Evolutionary conservation across 2,113 vertebrate genomes (phyloP).

Genomic region (Microcebus tavaratra): DNA sequence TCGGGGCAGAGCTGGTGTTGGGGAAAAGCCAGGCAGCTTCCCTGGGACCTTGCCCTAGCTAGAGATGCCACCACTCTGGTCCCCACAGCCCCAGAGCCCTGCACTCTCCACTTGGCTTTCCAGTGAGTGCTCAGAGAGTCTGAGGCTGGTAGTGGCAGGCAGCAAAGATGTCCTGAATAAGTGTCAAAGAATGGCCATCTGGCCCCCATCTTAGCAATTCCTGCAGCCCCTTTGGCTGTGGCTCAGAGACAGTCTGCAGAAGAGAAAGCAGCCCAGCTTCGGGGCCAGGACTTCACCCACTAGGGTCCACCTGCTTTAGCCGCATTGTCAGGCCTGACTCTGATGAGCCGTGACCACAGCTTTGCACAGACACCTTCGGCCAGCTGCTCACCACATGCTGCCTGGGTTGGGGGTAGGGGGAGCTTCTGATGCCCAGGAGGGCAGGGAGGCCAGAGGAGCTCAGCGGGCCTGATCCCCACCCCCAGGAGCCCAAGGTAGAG

Average conservation of each 20-base stretch:
- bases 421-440: conserved; percentile 49
- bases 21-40: not conserved
- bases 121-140: not conserved
- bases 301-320: not conserved
- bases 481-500: not conserved
- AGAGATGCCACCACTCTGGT: not conserved
- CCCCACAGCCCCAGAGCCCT: not conserved
- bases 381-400: conserved; percentile 64
- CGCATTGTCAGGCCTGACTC: conserved; percentile 5
- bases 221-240: not conserved
- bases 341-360: not conserved
- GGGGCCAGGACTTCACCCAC: not conserved
- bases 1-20: not conserved
- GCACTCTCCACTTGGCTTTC: not conserved
- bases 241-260: conserved; percentile 21
- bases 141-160: not conserved
- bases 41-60: not conserved
- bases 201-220: not conserved
- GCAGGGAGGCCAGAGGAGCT: not conserved
- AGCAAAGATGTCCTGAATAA: conserved; percentile 20
- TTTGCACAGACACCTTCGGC: conserved; percentile 34
- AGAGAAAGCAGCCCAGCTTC: not conserved
- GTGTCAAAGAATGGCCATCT: not conserved
- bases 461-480: not conserved
- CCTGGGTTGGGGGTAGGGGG: not conserved